Evolutionary conservation across 2,888 invertebrate species (phyloP), one percentile per base, ranked within the genome.

Genomic region (Lamellibrachia columna): DNA sequence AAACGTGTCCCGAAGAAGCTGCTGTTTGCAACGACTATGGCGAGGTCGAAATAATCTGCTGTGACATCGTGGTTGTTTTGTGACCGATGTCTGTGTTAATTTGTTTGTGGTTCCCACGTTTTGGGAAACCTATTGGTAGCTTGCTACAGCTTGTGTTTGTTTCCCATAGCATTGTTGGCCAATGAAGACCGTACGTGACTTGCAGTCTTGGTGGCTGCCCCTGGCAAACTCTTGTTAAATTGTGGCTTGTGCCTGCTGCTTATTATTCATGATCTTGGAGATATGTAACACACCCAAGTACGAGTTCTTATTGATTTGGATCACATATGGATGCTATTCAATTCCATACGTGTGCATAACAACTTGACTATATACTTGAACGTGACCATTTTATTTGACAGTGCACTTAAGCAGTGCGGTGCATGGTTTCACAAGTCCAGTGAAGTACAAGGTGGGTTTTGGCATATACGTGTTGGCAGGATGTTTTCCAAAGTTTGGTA

Each of bases 1-100:
- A 93, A 93, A 91, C 75, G 75, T 75, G 90, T 90, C 15, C 92
- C 92, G 52, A 92, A 92, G 91, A 92, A 75, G 53, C 93, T 93
- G 52, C 92, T 93, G n/a, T 93, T 93, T 90, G 92, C 92, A 22
- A 93, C 93, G 28, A 90, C 93, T 8, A 93, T 93, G 93, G 92
- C 93, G 6, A 90, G 93, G 11, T 52, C 92, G 52, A 93, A 93
- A 90, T 93, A 92, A 92, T 91, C 8, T 8, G 52, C 15, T 55
- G 52, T 7, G n/a, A 75, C 28, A 9, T n/a, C 28, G 22, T 28
- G 52, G 53, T 6, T 52, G 28, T 40, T 40, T 91, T 22, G 22
- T 75, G 11, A 15, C 75, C 75, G 75, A 75, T 3, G 75, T 75
- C n/a, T 75, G 75, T 75, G 75, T 75, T 15, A 75, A 75, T 75